Percentiles rank a stretch among this genome's conserved stretches.
phyloP scores from a whole-genome alignment of 2,113 vertebrate species.

The Gavia stellata region DNA sequence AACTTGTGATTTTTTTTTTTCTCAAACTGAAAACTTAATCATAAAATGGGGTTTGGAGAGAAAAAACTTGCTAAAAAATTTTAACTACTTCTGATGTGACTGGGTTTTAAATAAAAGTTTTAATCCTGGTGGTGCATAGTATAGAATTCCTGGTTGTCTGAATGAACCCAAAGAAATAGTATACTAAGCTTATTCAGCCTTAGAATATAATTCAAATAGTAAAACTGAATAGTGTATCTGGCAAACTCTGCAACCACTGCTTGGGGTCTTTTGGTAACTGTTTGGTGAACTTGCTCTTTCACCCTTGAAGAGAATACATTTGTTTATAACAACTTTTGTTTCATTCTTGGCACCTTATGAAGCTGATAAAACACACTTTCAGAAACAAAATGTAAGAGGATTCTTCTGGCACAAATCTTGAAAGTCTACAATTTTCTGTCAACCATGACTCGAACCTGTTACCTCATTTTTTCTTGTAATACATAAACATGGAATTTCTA shows the following conservation, averaged over 20 bases:
- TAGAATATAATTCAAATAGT: neutral
- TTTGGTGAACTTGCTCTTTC: neutral
- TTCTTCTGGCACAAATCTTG: neutral
- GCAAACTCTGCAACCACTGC: neutral
- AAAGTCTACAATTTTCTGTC: neutral
- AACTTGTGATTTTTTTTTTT: neutral
- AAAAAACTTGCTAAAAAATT: neutral
- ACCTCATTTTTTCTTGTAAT: constrained; percentile 8
- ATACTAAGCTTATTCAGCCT: neutral
- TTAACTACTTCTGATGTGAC: neutral
- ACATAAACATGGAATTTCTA: neutral
- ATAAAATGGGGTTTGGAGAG: neutral
- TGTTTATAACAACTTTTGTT: neutral
- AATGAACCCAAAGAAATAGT: neutral
- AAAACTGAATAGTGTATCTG: neutral
- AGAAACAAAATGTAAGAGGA: neutral
- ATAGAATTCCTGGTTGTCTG: neutral
- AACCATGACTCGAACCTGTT: neutral
- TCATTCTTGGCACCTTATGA: neutral
- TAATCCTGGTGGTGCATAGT: neutral
- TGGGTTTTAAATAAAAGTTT: neutral
- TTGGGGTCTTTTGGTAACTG: neutral
- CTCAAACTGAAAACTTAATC: neutral
- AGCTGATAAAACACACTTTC: constrained; percentile 2
- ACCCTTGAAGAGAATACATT: neutral